Percentiles rank a stretch among this genome's conserved stretches.
Conservation (phyloP, 2,797 vertebrate genomes). For the Crenuchus spilurus region DNA sequence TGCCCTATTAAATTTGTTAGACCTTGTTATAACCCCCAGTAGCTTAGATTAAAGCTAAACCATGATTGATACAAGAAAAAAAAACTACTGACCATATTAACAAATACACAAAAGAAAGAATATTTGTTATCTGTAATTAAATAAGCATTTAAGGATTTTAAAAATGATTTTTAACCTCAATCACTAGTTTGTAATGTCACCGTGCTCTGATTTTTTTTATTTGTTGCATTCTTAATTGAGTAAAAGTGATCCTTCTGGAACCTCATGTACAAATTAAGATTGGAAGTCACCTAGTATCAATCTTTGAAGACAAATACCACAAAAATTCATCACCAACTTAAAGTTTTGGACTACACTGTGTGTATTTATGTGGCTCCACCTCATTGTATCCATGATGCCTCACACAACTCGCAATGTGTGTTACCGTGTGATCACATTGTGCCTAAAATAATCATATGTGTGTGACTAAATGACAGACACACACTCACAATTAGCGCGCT, state of each 20-base stretch:
- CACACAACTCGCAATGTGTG: background rate
- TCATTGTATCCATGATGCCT: constrained; percentile 13
- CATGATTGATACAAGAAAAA: constrained; percentile 20
- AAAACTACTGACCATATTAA: background rate
- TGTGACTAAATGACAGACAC: no score
- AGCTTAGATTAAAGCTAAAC: constrained; percentile 20
- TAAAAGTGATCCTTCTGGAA: background rate
- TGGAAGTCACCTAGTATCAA: background rate
- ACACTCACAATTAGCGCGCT: no score
- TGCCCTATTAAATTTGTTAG: background rate
- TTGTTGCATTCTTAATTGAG: background rate
- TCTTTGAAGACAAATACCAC: background rate
- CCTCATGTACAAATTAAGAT: background rate
- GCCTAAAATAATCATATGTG: constrained; percentile 1
- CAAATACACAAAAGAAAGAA: background rate
- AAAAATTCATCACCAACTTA: constrained; percentile 25
- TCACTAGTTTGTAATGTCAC: background rate
- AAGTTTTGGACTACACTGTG: constrained; percentile 5
- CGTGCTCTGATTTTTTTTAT: background rate
- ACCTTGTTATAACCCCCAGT: constrained; percentile 35
- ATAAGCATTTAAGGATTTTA: background rate
- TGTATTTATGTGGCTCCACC: constrained; percentile 19
- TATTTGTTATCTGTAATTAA: background rate
- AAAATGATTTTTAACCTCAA: background rate
- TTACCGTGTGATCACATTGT: constrained; percentile 21